Conservation (phyloP, 2,888 invertebrate species). For the Cybosia mesomella region DNA sequence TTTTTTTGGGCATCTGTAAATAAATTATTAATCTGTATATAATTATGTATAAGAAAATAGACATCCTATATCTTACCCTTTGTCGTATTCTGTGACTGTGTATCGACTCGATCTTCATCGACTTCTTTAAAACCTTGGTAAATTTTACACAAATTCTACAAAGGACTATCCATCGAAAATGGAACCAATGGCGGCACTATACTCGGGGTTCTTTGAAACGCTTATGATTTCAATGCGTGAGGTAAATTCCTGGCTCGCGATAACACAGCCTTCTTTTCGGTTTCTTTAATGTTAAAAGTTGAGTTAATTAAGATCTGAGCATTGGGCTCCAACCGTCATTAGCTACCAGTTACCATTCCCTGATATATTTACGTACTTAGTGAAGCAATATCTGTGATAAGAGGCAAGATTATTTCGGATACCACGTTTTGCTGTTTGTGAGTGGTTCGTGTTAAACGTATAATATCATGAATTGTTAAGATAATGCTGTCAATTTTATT, state of each 20-base stretch:
- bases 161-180: conserved; percentile 22
- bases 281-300: conserved; percentile 64
- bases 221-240: conserved; percentile 85
- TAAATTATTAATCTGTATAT: no score
- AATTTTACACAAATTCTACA: neutral
- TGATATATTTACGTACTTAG: conserved; percentile 39
- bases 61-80: no score
- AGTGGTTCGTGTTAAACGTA: conserved; percentile 8
- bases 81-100: no score
- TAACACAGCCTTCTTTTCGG: conserved; percentile 54
- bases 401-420: conserved; percentile 9
- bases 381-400: conserved; percentile 21
- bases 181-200: conserved; percentile 42
- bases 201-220: conserved; percentile 79
- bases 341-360: conserved; percentile 51
- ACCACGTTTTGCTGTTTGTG: conserved; percentile 12
- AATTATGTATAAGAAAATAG: no score
- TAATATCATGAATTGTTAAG: conserved; percentile 16
- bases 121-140: neutral
- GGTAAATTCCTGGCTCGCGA: conserved; percentile 70
- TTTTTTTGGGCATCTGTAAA: no score
- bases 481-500: conserved; percentile 7
- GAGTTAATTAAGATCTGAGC: conserved; percentile 80
- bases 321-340: conserved; percentile 49
- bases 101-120: no score